A percentile compares a stretch with the other conserved stretches of the same genome.
phyloP scores from a whole-genome alignment of 2,113 vertebrate genomes.

The Hoplias malabaricus region DNA sequence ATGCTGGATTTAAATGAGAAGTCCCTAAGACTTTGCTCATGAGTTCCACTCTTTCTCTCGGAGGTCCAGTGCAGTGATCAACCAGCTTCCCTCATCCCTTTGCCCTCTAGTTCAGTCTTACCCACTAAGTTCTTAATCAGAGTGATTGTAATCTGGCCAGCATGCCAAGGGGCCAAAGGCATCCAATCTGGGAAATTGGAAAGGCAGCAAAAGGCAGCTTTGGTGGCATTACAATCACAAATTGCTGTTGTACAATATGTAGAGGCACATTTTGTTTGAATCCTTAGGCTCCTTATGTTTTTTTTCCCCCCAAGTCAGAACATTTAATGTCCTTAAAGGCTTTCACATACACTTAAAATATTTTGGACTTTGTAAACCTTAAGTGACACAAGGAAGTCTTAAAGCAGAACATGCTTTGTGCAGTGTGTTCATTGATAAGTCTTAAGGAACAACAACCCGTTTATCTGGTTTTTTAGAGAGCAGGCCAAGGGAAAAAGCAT shows the following conservation, averaged over 20 bases:
- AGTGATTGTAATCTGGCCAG: conserved; percentile 93
- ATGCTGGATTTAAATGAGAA: conserved; percentile 77
- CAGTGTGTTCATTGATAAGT: conserved; percentile 67
- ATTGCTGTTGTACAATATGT: conserved; percentile 79
- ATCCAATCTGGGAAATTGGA: conserved; percentile 81
- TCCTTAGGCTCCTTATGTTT: conserved; percentile 61
- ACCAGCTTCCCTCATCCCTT: conserved; percentile 68
- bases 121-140: conserved; percentile 86
- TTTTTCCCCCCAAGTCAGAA: conserved; percentile 56
- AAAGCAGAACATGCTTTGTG: conserved; percentile 66
- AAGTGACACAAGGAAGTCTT: conserved; percentile 78
- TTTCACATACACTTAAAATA: conserved; percentile 68
- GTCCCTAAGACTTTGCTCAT: conserved; percentile 77
- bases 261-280: conserved; percentile 68
- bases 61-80: conserved; percentile 80
- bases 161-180: conserved; percentile 88
- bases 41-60: conserved; percentile 61
- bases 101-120: conserved; percentile 87
- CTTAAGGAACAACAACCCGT: conserved; percentile 61
- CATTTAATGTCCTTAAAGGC: conserved; percentile 64
- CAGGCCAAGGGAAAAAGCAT: background rate
- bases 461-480: conserved; percentile 35
- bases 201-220: conserved; percentile 78
- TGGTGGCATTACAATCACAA: conserved; percentile 88
- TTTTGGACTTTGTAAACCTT: conserved; percentile 74